These are phyloP conservation scores for Phylloscopus collybita DNA, from an alignment of 2,797 vertebrate species.

Conservation along the genomic window DNA sequence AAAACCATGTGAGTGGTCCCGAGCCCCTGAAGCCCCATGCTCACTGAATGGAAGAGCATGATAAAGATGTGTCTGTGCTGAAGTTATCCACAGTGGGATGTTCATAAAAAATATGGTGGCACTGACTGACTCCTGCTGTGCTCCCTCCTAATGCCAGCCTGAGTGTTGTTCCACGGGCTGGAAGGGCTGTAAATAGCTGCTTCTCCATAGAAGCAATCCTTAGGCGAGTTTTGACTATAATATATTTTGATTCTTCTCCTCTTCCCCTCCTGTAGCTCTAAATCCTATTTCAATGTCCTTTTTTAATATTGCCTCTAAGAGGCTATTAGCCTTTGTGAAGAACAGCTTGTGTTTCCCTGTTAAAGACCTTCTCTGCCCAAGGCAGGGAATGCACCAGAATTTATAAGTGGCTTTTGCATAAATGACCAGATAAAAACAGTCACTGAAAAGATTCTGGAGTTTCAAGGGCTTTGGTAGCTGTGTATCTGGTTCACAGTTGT, in stretches of 20 bases:
- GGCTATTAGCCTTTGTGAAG: not conserved
- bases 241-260: not conserved
- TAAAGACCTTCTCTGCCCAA: conserved; percentile 10
- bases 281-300: not conserved
- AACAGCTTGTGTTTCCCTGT: not conserved
- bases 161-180: not conserved
- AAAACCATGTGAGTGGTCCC: not conserved
- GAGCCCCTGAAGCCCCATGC: not conserved
- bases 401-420: conserved; percentile 17
- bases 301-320: not conserved
- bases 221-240: not conserved
- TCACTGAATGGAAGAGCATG: not conserved
- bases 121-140: not conserved
- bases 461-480: not conserved
- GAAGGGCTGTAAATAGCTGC: not conserved
- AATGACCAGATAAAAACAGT: not conserved
- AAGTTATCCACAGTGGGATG: not conserved
- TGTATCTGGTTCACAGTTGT: not conserved
- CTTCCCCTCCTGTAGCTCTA: not conserved
- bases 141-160: not conserved
- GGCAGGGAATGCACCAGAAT: not conserved
- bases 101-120: not conserved
- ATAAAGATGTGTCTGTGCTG: not conserved
- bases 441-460: not conserved
- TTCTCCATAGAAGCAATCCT: not conserved